Evolutionary conservation across 2,113 vertebrate species (phyloP).

Genomic region (Heterocephalus glaber): DNA sequence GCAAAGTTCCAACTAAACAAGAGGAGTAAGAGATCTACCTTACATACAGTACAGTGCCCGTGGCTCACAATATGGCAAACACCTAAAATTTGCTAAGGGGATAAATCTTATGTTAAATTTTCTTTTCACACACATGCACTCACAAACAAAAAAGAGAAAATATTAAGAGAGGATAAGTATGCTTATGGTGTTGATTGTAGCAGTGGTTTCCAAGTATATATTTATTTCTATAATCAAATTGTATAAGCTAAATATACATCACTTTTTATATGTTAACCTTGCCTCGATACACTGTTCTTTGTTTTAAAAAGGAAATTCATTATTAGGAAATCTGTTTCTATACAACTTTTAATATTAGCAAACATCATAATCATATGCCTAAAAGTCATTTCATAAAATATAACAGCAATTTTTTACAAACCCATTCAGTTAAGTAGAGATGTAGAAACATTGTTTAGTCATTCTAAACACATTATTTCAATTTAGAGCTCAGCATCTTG

Average conservation of each 20-base stretch:
- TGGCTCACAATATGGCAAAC: neutral
- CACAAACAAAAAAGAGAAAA: neutral
- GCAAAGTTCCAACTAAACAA: neutral
- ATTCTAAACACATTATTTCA: neutral
- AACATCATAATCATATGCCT: neutral
- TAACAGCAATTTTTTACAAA: neutral
- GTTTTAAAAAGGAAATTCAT: neutral
- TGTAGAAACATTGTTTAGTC: neutral
- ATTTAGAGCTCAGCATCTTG: neutral
- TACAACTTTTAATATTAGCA: neutral
- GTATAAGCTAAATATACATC: neutral
- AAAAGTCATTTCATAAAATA: neutral
- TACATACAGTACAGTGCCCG: neutral
- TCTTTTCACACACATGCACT: neutral
- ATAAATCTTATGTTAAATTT: neutral
- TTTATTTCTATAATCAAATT: neutral
- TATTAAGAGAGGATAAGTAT: neutral
- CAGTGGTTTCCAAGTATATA: neutral
- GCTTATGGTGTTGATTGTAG: neutral
- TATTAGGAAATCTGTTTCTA: neutral
- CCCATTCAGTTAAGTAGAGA: neutral
- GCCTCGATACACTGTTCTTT: neutral
- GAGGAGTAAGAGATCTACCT: neutral
- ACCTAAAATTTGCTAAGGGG: neutral
- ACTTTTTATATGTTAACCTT: neutral